These are phyloP conservation scores for Rhipidura dahli DNA, from an alignment of 2,113 vertebrate species.

Conservation along the genomic window DNA sequence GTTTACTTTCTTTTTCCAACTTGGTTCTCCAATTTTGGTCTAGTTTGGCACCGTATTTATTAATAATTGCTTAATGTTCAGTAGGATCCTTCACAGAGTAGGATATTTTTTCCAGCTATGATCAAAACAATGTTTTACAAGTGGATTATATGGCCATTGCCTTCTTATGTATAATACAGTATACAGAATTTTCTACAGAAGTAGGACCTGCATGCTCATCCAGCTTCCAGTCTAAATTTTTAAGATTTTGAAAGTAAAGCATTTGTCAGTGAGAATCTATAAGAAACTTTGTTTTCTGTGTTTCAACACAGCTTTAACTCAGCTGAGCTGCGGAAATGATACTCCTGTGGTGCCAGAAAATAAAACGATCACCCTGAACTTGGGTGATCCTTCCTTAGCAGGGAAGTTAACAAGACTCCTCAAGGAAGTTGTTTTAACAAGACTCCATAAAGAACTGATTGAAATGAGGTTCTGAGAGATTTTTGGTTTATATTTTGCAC, in stretches of 20 bases:
- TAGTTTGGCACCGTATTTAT: neutral
- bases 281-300: neutral
- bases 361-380: neutral
- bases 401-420: neutral
- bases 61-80: neutral
- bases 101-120: neutral
- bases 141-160: neutral
- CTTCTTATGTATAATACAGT: neutral
- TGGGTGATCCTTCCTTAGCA: neutral
- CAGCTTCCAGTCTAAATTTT: neutral
- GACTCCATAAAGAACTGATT: neutral
- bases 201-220: neutral
- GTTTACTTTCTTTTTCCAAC: neutral
- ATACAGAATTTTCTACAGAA: neutral
- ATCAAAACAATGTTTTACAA: neutral
- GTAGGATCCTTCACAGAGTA: neutral
- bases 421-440: neutral
- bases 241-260: neutral
- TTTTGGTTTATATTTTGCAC: neutral
- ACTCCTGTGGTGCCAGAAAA: neutral
- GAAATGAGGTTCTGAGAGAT: neutral
- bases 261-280: neutral
- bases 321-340: neutral
- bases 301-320: neutral
- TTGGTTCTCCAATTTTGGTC: neutral